These are phyloP conservation scores for Toxotes chatareus DNA, from an alignment of 2,113 vertebrate species.

Conservation along the genomic window DNA sequence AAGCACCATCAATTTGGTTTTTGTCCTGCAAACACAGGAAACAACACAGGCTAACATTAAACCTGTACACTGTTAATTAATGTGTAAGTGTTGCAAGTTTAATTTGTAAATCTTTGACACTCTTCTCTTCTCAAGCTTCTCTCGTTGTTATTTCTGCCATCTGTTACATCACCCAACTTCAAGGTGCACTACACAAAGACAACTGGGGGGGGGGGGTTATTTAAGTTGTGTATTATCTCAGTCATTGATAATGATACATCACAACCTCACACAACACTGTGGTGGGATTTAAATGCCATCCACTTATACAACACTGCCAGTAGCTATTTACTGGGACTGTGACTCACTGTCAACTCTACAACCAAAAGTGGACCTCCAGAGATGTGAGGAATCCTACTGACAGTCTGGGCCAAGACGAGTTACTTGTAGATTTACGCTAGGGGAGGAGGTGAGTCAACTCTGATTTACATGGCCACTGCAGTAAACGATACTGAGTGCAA, in stretches of 20 bases:
- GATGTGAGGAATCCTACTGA: conserved; percentile 57
- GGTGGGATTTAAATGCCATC: conserved; percentile 62
- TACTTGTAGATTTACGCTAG: conserved; percentile 54
- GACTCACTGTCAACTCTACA: conserved; percentile 65
- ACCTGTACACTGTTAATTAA: not conserved
- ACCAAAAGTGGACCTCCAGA: conserved; percentile 56
- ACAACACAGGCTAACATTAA: not conserved
- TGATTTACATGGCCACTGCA: conserved; percentile 58
- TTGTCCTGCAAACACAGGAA: not conserved
- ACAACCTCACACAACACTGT: conserved; percentile 45
- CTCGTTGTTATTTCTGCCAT: conserved; percentile 28
- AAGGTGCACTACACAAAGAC: conserved; percentile 28
- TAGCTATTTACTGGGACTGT: conserved; percentile 49
- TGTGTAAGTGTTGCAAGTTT: not conserved
- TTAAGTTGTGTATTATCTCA: not conserved
- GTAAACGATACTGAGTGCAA: conserved; percentile 55
- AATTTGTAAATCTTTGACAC: conserved; percentile 8
- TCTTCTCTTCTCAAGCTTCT: not conserved
- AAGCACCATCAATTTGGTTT: not conserved
- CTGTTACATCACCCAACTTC: conserved; percentile 35
- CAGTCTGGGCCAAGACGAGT: conserved; percentile 46
- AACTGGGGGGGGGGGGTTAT: not conserved
- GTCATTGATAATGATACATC: conserved; percentile 39
- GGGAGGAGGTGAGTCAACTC: conserved; percentile 56
- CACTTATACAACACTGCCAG: conserved; percentile 53